phyloP scores from a whole-genome alignment of 2,888 invertebrate genomes.

The Teleogryllus oceanicus region DNA sequence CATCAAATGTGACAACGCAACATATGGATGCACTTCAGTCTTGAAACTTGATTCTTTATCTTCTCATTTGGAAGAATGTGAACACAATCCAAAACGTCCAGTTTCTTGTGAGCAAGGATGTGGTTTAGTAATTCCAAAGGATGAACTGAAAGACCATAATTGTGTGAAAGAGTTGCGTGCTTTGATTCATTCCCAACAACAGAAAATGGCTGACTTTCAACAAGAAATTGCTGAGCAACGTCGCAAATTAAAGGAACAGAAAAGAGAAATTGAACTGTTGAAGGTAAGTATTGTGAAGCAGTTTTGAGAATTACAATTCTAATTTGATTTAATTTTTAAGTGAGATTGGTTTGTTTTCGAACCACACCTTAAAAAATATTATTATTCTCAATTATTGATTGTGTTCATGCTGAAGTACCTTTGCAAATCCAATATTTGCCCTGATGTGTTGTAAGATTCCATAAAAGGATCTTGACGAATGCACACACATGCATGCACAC shows the following conservation, averaged over 20 bases:
- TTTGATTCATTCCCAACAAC: conserved; percentile 80
- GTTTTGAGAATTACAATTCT: too few species aligned
- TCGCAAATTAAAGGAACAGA: conserved; percentile 83
- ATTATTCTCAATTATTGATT: too few species aligned
- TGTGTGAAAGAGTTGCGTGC: conserved; percentile 85
- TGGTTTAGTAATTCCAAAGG: conserved; percentile 90
- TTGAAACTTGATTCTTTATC: conserved; percentile 82
- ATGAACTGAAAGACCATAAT: conserved; percentile 90
- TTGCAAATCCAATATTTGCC: too few species aligned
- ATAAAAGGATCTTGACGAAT: too few species aligned
- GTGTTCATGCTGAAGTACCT: too few species aligned
- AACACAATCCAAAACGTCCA: conserved; percentile 90
- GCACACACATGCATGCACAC: too few species aligned
- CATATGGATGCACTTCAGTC: conserved; percentile 78
- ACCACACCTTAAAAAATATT: too few species aligned
- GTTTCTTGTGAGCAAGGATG: conserved; percentile 92
- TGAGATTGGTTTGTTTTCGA: too few species aligned
- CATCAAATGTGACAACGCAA: conserved; percentile 87
- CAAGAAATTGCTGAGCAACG: conserved; percentile 82
- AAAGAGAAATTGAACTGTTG: conserved; percentile 79
- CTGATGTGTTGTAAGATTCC: too few species aligned
- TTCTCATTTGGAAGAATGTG: conserved; percentile 87
- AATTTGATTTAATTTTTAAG: too few species aligned
- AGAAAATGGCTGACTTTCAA: conserved; percentile 80
- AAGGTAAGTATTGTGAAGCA: conserved; percentile 57